Evolutionary conservation across 2,888 invertebrate species (phyloP), one percentile per base, ranked within the genome.

Genomic region (Sarcophaga variegata): DNA sequence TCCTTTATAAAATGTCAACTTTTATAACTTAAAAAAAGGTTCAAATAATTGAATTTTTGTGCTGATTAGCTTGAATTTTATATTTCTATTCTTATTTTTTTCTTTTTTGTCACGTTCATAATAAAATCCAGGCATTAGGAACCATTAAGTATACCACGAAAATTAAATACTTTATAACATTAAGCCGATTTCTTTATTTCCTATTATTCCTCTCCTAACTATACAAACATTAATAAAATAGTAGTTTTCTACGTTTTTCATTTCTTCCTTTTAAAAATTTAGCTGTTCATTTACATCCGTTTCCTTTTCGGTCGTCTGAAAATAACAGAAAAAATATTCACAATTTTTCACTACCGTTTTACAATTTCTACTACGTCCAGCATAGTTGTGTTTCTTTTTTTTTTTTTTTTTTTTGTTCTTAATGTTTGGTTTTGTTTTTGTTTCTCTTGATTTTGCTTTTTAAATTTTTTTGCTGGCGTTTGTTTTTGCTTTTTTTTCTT

Each of bases 111-210:
- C 37, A 37, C 8, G 8, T 37, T 10, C 8, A 37, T 37, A 37
- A 37, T 37, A 37, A 37, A 37, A 37, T 37, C 37, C 37, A 37
- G 37, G 37, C 37, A 67, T 69, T 64, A 47, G 25, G 59, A 66
- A 72, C 77, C 60, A 83, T 83, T 83, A 77, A 62, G 27, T 66
- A 49, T 47, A 27, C 60, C 37, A 63, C 45, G 54, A 10, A 60
- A 82, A 70, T 78, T 78, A 78, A 60, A 78, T 78, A 62, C 49
- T 67, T 78, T 78, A 67, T 83, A 59, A 72, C 72, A 69, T 78
- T 74, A 74, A 83, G 72, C 67, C 62, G 72, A 74, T 72, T 83
- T 83, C 62, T 67, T 67, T 67, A 66, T 78, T 78, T 78, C 72
- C 78, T 83, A 47, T 17, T 54, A 54, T 54, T 54, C 14, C 54